Conservation (phyloP, 2,113 vertebrate species). For the Cavia porcellus region DNA sequence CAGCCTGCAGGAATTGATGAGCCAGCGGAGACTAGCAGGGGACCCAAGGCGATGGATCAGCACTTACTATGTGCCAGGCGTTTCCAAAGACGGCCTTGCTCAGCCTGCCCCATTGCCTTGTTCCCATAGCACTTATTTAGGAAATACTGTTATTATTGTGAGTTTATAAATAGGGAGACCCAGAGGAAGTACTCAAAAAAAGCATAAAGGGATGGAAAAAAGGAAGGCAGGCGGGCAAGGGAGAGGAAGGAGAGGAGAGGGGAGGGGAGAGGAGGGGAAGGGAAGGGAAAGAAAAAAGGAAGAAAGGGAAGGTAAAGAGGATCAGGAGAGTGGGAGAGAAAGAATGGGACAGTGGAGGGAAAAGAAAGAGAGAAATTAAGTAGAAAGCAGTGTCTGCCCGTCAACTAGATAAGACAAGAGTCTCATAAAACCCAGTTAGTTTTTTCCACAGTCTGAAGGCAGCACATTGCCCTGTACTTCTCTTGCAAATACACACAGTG, state of each 20-base stretch:
- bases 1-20: background rate
- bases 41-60: background rate
- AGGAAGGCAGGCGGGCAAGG: too few species aligned
- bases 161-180: background rate
- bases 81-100: background rate
- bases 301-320: fast-evolving
- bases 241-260: too few species aligned
- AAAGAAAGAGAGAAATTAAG: background rate
- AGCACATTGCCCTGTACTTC: background rate
- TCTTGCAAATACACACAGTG: background rate
- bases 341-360: too few species aligned
- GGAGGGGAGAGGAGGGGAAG: background rate
- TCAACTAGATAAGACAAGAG: background rate
- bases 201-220: background rate
- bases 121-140: background rate
- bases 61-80: background rate
- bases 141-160: background rate
- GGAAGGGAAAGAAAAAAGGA: too few species aligned
- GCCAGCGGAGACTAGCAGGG: background rate
- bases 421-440: background rate
- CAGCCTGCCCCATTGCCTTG: background rate
- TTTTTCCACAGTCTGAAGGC: background rate
- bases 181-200: background rate
- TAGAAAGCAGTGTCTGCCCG: background rate
- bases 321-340: fast-evolving